Percentiles rank a stretch among this genome's conserved stretches.
phyloP scores from a whole-genome alignment of 2,888 invertebrate species.

The Catocala fraxini region DNA sequence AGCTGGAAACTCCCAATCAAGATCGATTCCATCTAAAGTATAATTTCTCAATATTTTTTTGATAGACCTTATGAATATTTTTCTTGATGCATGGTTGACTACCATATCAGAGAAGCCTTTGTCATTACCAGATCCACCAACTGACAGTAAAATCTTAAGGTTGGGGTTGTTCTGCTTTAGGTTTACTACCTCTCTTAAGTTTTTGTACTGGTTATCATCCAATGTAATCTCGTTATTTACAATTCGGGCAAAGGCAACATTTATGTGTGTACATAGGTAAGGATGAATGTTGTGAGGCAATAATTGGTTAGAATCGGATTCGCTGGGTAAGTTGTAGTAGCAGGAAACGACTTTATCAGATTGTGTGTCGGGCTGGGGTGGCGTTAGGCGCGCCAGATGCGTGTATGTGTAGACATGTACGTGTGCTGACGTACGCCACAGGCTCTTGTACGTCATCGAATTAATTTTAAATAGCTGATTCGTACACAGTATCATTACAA shows the following conservation, averaged over 20 bases:
- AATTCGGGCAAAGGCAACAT: constrained; percentile 91
- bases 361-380: neutral
- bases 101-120: constrained; percentile 92
- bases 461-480: neutral
- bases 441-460: constrained; percentile 1
- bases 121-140: constrained; percentile 89
- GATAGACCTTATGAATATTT: constrained; percentile 87
- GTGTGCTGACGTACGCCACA: constrained; percentile 16
- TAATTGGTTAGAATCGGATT: constrained; percentile 65
- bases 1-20: constrained; percentile 96
- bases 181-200: constrained; percentile 76
- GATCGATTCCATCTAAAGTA: constrained; percentile 91
- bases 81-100: constrained; percentile 90
- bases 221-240: constrained; percentile 88
- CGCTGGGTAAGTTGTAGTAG: constrained; percentile 89
- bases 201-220: constrained; percentile 69
- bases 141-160: constrained; percentile 92
- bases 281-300: constrained; percentile 89
- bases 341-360: constrained; percentile 83
- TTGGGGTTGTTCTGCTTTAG: constrained; percentile 89
- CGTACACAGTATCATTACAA: constrained; percentile 5
- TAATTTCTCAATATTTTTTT: constrained; percentile 84
- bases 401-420: constrained; percentile 16
- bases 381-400: constrained; percentile 2
- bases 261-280: constrained; percentile 94